Base-by-base conservation (phyloP, 1,140 invertebrate genomes). In the Cotesia typhae region DNA sequence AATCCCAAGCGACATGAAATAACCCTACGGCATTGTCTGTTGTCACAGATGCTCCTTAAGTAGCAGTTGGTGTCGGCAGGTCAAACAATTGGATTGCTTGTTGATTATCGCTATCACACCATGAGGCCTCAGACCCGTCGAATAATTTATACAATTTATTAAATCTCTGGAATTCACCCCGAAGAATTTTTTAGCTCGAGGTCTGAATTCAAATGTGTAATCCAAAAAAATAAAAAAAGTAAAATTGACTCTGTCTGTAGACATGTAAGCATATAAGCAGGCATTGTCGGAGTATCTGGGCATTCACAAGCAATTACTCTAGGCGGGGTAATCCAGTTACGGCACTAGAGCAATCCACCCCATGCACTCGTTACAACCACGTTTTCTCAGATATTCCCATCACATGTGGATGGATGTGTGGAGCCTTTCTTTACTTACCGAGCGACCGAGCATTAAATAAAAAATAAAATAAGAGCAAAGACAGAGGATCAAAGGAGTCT, bases 251-350 rank as follows among this genome's bases (percentile, higher is more conserved):
- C 20, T 59, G n/a, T 12, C 20, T 59, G n/a, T 12, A 51, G 12
- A 51, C 51, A 57, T 66, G 10, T 51, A 53, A 20, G 14, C 51
- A 57, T 66, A 4, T 51, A 53, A 20, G 14, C 4, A 4, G 63
- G 61, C 67, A 81, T 81, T 81, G 80, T 81, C 78, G 73, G 63
- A 75, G 76, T 80, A 80, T 81, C 80, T 79, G 75, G 57, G 75
- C 81, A 79, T 82, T 82, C 81, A 82, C 81, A 74, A 81, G 79
- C 81, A 82, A 82, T 82, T 82, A 82, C 80, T 57, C 66, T 73
- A 80, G 80, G 81, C 76, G 80, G 81, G 80, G 80, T 82, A 82
- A 82, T 82, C 81, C 78, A 73, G 81, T 82, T 82, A 82, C 67
- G 72, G n/a, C 10, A 17, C 17, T 12, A 36, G 51, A 51, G 9